These are phyloP conservation scores for Phalacrocorax carbo DNA, from an alignment of 2,113 vertebrate species.

Conservation along the genomic window DNA sequence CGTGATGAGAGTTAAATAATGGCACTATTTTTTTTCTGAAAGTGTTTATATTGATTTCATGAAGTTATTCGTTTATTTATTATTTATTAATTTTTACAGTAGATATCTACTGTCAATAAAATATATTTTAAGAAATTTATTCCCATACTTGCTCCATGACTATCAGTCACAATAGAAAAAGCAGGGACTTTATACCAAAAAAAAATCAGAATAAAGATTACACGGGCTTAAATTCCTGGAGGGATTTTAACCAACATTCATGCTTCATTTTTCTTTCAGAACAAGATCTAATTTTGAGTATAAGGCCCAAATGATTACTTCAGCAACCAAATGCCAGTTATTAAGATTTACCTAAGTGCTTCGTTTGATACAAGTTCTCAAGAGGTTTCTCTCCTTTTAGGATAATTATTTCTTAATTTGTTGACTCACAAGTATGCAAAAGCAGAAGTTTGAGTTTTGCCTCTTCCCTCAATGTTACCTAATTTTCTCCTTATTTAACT, in stretches of 20 bases:
- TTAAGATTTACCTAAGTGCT: neutral
- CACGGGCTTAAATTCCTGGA: neutral
- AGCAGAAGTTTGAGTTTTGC: neutral
- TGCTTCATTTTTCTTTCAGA: neutral
- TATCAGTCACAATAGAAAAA: neutral
- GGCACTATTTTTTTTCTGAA: neutral
- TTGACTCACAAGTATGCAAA: neutral
- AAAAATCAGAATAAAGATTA: neutral
- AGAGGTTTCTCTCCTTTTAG: neutral
- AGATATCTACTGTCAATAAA: neutral
- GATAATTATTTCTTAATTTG: neutral
- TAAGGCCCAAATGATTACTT: neutral
- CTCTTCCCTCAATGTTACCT: neutral
- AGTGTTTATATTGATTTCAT: neutral
- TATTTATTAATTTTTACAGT: neutral
- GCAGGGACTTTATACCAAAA: accelerated
- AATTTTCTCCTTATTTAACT: neutral
- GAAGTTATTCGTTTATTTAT: no score
- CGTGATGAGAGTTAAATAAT: neutral
- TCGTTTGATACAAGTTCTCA: neutral
- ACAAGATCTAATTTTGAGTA: neutral
- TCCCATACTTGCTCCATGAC: neutral
- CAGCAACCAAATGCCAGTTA: neutral
- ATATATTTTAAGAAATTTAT: neutral
- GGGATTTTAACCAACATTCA: neutral